Base-by-base conservation (phyloP, 2,113 vertebrate species). In the Scytalopus superciliaris region DNA sequence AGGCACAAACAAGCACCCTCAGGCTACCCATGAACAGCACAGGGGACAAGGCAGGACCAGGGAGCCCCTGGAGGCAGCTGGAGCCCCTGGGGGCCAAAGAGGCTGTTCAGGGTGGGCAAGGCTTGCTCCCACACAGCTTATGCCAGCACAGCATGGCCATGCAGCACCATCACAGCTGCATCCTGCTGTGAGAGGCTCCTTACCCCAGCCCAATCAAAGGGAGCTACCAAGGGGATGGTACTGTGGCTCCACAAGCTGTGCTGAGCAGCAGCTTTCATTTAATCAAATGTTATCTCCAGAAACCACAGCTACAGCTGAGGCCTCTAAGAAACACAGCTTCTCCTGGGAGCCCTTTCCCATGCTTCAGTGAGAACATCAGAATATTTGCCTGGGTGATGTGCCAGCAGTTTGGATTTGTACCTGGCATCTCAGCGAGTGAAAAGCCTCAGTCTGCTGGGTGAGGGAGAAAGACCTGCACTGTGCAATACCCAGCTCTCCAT, bases 231-330 rank as follows among this genome's bases (percentile, higher is more conserved):
- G 74, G 40, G 44, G 25, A 37, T 31, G 33, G 17, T 33, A 25
- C 39, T 77, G 47, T 39, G 57, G 60, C 23, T 94, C 52, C 69
- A 75, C 74, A 53, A 93, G 76, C 92, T 75, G 49, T 27, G 18
- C 52, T 69, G 76, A 95, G 52, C 68, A 93, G 37, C 89, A 88
- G n/a, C 25, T 89, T 75, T 69, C 47, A n/a, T 95, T 95, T 91
- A 95, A 63, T 93, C 88, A 96, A 93, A 93, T 57, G 33, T 70
- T 90, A 70, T 67, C 84, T 89, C 76, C 75, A 90, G 53, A 79
- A 96, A 83, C 18, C 83, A 85, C 64, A 67, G 60, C 76, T 72
- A 25, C 87, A 93, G 64, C 64, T 94, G 90, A 73, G 77, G 55
- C 73, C 86, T 90, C 33, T 28, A 67, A 93, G 90, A 96, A 89